Evolutionary conservation across 2,113 vertebrate species (phyloP).

Genomic region (Chloropsis hardwickii): DNA sequence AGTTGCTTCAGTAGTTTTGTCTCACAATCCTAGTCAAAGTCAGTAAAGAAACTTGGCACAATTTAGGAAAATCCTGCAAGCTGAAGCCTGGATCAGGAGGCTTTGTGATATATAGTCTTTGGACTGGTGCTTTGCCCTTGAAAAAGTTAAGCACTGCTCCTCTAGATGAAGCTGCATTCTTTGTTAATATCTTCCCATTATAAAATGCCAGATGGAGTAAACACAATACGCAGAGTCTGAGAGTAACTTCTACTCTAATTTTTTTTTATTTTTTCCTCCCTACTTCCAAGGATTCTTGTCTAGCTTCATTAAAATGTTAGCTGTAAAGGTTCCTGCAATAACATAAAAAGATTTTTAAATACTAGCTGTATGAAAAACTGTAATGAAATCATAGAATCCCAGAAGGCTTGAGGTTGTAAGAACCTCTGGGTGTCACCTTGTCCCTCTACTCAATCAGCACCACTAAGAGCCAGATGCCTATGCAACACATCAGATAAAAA

Average conservation of each 20-base stretch:
- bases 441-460: background rate
- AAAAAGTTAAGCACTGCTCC: background rate
- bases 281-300: background rate
- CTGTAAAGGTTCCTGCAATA: background rate
- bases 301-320: background rate
- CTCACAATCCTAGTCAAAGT: background rate
- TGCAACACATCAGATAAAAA: background rate
- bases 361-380: background rate
- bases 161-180: background rate
- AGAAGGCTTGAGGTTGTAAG: background rate
- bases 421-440: background rate
- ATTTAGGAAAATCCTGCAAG: background rate
- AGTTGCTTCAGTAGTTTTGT: background rate
- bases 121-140: background rate
- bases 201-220: background rate
- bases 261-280: background rate
- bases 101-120: background rate
- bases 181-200: background rate
- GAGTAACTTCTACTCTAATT: background rate
- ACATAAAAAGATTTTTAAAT: background rate
- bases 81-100: background rate
- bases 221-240: background rate
- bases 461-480: background rate
- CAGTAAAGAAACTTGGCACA: background rate
- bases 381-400: background rate